Conservation (phyloP, 2,797 vertebrate species). For the Peromyscus nudipes region DNA sequence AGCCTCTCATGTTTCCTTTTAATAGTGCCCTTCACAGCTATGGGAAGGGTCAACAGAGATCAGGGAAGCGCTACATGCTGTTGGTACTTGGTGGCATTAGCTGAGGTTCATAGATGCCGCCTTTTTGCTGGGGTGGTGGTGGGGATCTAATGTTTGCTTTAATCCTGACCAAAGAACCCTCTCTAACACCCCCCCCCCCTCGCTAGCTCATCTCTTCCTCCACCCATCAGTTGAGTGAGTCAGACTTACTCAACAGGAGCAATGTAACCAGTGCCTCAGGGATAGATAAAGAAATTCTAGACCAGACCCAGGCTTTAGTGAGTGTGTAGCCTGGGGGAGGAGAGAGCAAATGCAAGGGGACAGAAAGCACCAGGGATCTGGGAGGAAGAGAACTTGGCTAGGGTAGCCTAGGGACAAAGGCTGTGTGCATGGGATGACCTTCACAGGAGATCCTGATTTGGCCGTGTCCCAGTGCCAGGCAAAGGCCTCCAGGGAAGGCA, state of each 20-base stretch:
- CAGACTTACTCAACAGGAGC: neutral
- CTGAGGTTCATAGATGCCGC: neutral
- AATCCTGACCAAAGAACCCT: neutral
- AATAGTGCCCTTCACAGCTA: neutral
- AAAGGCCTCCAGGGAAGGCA: neutral
- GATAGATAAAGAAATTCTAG: neutral
- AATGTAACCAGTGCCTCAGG: neutral
- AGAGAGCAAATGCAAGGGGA: neutral
- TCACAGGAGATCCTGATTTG: neutral
- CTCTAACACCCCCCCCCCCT: fast-evolving
- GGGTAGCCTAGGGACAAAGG: neutral
- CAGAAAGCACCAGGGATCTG: neutral
- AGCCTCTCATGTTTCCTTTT: neutral
- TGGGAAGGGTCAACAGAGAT: neutral
- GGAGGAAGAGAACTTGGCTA: neutral
- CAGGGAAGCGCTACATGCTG: neutral
- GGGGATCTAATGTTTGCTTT: neutral
- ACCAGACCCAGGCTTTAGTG: fast-evolving
- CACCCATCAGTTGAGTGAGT: neutral
- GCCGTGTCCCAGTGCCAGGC: neutral
- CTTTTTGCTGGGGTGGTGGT: neutral
- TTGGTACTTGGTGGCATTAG: neutral
- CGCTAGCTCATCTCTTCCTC: neutral
- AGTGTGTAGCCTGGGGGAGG: neutral
- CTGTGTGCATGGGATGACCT: neutral